A percentile compares a stretch with the other conserved stretches of the same genome.
Conservation (phyloP, 2,888 invertebrate genomes). For the Pinctada fucata region DNA sequence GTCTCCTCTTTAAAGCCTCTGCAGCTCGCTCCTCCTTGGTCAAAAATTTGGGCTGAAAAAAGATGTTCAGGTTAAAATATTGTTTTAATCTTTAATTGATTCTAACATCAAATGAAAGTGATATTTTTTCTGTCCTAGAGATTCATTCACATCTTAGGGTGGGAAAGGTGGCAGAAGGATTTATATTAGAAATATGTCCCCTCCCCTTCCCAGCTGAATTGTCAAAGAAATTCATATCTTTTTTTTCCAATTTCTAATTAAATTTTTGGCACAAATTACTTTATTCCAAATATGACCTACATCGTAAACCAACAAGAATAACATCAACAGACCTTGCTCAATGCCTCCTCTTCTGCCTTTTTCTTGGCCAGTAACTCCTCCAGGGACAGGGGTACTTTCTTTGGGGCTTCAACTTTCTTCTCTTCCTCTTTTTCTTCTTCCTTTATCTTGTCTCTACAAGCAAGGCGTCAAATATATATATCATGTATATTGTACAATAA, state of each 20-base stretch:
- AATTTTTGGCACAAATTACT: too few species aligned
- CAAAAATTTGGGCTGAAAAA: constrained; percentile 89
- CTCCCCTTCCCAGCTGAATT: neutral
- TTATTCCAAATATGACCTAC: too few species aligned
- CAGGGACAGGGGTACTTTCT: constrained; percentile 89
- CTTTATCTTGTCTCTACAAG: constrained; percentile 1
- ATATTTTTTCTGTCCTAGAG: too few species aligned
- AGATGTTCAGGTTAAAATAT: too few species aligned
- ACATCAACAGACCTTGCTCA: constrained; percentile 84
- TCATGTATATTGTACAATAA: neutral
- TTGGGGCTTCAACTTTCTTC: constrained; percentile 48
- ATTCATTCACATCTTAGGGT: too few species aligned
- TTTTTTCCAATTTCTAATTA: too few species aligned
- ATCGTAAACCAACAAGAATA: too few species aligned
- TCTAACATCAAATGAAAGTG: too few species aligned
- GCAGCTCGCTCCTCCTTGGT: constrained; percentile 96
- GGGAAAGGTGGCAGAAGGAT: too few species aligned
- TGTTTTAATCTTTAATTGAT: too few species aligned
- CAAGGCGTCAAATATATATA: neutral
- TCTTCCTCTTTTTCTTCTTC: constrained; percentile 41
- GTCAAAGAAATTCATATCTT: too few species aligned
- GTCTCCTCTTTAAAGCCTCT: constrained; percentile 91
- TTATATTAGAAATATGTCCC: neutral
- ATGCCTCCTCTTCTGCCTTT: constrained; percentile 95
- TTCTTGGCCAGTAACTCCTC: constrained; percentile 97